phyloP scores from a whole-genome alignment of 2,113 vertebrate species.

The Castor canadensis region DNA sequence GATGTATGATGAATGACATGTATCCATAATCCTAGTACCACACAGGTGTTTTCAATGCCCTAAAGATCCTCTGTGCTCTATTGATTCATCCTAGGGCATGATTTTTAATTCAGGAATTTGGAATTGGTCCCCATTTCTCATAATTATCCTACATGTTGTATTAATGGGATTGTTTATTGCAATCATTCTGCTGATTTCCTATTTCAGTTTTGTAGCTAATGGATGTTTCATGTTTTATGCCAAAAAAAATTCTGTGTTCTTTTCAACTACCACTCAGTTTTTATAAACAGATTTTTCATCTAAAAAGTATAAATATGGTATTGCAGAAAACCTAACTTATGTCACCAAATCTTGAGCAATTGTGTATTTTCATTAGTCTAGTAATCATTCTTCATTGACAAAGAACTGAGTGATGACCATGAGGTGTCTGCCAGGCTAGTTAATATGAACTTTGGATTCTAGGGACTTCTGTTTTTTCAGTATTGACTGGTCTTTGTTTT shows the following conservation, averaged over 20 bases:
- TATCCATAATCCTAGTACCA: no score
- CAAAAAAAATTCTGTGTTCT: neutral
- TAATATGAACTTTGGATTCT: neutral
- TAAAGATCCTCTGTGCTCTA: neutral
- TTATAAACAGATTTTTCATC: neutral
- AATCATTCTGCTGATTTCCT: neutral
- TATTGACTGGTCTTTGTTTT: constrained; percentile 70
- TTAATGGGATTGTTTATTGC: neutral
- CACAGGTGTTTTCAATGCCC: neutral
- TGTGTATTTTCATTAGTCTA: neutral
- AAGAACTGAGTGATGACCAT: neutral
- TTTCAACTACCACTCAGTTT: neutral
- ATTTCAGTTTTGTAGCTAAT: neutral
- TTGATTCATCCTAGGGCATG: neutral
- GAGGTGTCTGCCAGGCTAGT: neutral
- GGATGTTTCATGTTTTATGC: neutral
- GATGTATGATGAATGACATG: neutral
- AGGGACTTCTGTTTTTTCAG: neutral
- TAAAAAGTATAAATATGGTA: neutral
- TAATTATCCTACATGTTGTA: neutral
- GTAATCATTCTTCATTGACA: neutral
- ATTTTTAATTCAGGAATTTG: neutral
- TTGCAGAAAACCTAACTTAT: neutral
- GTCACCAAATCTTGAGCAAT: neutral
- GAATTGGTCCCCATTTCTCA: neutral